Conservation (phyloP, 2,888 invertebrate species). For the Oegoconia quadripuncta region DNA sequence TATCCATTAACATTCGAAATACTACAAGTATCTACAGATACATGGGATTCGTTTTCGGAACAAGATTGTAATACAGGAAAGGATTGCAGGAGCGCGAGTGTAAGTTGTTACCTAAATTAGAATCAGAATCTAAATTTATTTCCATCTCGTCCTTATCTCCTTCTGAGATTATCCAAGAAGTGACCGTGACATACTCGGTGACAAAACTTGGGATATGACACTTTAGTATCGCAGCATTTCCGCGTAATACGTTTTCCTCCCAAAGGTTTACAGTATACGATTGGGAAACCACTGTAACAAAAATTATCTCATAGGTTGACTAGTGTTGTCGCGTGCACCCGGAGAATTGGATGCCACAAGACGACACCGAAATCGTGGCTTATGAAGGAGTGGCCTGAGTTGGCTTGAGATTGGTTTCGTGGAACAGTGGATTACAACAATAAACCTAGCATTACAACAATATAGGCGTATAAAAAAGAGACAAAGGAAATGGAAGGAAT, state of each 20-base stretch:
- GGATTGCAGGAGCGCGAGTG: slow-evolving; percentile 13
- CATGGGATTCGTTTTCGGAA: no score
- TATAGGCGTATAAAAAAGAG: no score
- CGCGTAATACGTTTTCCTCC: slow-evolving; percentile 94
- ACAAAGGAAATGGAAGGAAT: slow-evolving; percentile 17
- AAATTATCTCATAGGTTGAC: slow-evolving; percentile 8
- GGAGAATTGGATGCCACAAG: no score
- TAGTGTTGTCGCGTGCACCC: no score
- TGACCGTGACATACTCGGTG: slow-evolving; percentile 92
- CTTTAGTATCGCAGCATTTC: slow-evolving; percentile 93
- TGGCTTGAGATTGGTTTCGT: not conserved
- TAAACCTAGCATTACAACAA: no score
- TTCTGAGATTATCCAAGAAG: slow-evolving; percentile 92
- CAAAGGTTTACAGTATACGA: slow-evolving; percentile 93
- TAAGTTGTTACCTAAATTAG: slow-evolving; percentile 56
- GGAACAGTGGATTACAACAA: not conserved
- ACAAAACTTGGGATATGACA: slow-evolving; percentile 96
- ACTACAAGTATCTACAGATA: no score
- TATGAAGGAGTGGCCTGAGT: no score
- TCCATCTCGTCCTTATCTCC: slow-evolving; percentile 64
- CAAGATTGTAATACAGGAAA: no score
- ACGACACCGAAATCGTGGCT: no score
- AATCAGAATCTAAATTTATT: slow-evolving; percentile 67
- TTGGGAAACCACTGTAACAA: slow-evolving; percentile 91
- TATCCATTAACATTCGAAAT: not conserved